Evolutionary conservation across 2,888 invertebrate species (phyloP).

Genomic region (Siphlonurus alternatus): DNA sequence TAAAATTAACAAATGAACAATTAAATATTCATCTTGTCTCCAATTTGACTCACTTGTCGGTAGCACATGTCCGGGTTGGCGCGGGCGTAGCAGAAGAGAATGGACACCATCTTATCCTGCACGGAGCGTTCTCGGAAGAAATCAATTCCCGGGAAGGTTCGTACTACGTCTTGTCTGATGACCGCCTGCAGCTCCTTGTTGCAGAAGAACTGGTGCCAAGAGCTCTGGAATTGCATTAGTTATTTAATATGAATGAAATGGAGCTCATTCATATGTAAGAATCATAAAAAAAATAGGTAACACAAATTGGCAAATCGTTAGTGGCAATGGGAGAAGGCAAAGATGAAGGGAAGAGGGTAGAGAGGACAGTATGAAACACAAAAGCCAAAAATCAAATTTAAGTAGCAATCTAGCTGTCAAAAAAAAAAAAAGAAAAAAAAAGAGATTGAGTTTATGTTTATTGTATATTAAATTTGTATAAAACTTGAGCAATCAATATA

Average conservation of each 20-base stretch:
- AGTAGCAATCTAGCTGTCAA: too few relatives aligned
- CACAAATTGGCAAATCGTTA: not conserved
- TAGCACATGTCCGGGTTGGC: constrained; percentile 53
- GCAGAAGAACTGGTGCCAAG: constrained; percentile 71
- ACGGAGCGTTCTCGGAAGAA: constrained; percentile 55
- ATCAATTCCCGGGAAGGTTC: constrained; percentile 67
- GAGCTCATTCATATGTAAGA: not conserved
- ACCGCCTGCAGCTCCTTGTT: constrained; percentile 57
- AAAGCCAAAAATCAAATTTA: too few relatives aligned
- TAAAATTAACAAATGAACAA: too few relatives aligned
- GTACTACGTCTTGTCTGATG: constrained; percentile 63
- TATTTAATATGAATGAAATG: constrained; percentile 10
- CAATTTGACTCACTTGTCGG: constrained; percentile 42
- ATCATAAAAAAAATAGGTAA: not conserved
- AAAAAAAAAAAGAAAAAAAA: too few relatives aligned
- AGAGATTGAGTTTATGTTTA: too few relatives aligned
- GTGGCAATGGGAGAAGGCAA: not conserved
- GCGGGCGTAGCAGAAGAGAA: constrained; percentile 38
- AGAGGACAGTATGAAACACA: too few relatives aligned
- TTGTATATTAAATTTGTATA: too few relatives aligned
- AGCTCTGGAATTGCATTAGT: too few relatives aligned
- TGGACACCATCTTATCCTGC: constrained; percentile 51
- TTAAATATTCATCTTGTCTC: too few relatives aligned
- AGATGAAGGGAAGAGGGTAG: too few relatives aligned
- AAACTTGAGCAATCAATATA: too few relatives aligned